Conservation (phyloP, 2,888 invertebrate species). For the Serrognathus titanus region DNA sequence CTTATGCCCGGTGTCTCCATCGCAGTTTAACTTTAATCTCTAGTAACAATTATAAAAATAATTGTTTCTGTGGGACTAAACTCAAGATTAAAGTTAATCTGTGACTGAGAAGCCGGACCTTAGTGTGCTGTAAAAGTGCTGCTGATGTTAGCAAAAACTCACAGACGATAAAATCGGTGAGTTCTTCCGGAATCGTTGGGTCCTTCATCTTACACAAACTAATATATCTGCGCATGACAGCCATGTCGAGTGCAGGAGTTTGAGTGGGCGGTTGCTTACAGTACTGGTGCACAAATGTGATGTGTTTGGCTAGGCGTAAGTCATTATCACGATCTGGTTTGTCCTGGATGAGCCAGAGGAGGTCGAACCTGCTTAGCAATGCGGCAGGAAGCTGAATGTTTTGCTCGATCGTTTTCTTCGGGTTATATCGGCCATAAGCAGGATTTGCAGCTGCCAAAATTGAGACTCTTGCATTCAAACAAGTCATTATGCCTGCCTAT, state of each 20-base stretch:
- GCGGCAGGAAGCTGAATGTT: conserved; percentile 98
- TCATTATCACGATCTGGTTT: conserved; percentile 71
- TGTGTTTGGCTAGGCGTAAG: conserved; percentile 88
- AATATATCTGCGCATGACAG: conserved; percentile 89
- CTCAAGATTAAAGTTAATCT: too few relatives aligned
- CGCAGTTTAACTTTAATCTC: too few relatives aligned
- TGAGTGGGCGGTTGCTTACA: conserved; percentile 77
- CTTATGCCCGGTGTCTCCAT: too few relatives aligned
- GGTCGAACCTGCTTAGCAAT: conserved; percentile 90
- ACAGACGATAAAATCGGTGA: conserved; percentile 84
- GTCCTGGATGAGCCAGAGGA: conserved; percentile 92
- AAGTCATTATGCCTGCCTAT: conserved; percentile 97
- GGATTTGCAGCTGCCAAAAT: conserved; percentile 99
- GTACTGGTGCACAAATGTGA: conserved; percentile 95
- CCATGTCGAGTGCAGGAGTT: conserved; percentile 83
- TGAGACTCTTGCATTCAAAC: conserved; percentile 94
- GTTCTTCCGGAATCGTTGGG: conserved; percentile 80
- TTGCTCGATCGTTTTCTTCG: conserved; percentile 90
- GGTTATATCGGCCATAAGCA: conserved; percentile 96
- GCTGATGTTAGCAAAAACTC: conserved; percentile 33
- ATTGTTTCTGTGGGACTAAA: too few relatives aligned
- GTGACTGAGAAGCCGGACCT: too few relatives aligned
- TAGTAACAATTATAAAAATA: too few relatives aligned
- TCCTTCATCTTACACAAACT: conserved; percentile 85
- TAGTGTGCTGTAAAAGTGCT: neutral